Evolutionary conservation across 1,140 invertebrate genomes (phyloP).

Genomic region (Drosophila nigromelanica): DNA sequence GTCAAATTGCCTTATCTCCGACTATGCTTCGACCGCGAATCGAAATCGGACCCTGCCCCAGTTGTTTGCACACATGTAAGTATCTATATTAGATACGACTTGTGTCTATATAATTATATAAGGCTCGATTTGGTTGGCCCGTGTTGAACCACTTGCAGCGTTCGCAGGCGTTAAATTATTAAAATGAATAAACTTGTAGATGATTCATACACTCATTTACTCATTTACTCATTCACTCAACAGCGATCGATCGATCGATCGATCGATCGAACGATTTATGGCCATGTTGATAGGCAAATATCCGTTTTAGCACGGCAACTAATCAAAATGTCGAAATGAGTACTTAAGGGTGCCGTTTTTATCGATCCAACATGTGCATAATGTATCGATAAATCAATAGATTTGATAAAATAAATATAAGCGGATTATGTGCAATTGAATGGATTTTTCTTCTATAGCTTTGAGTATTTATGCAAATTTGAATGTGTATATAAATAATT

Average conservation of each 20-base stretch:
- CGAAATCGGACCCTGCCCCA: neutral
- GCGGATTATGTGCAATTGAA: no score
- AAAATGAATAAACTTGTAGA: constrained; percentile 37
- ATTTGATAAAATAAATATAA: neutral
- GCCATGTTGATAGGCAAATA: constrained; percentile 75
- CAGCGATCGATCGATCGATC: constrained; percentile 20
- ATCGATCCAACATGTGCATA: constrained; percentile 2
- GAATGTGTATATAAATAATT: no score
- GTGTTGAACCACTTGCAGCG: constrained; percentile 55
- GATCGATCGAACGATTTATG: constrained; percentile 67
- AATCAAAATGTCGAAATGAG: constrained; percentile 13
- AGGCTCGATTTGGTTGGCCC: constrained; percentile 62
- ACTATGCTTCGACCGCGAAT: neutral
- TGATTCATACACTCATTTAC: constrained; percentile 46
- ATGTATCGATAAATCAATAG: constrained; percentile 32
- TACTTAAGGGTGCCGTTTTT: constrained; percentile 15
- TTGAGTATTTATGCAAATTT: neutral
- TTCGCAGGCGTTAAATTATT: constrained; percentile 62
- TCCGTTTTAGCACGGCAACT: constrained; percentile 49
- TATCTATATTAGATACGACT: constrained; percentile 41
- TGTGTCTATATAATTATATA: constrained; percentile 69
- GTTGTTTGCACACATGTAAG: constrained; percentile 9
- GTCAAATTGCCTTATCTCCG: constrained; percentile 7
- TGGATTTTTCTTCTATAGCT: neutral
- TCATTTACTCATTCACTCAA: neutral